phyloP scores from a whole-genome alignment of 2,888 invertebrate genomes.

The Chaitophorus viminalis region DNA sequence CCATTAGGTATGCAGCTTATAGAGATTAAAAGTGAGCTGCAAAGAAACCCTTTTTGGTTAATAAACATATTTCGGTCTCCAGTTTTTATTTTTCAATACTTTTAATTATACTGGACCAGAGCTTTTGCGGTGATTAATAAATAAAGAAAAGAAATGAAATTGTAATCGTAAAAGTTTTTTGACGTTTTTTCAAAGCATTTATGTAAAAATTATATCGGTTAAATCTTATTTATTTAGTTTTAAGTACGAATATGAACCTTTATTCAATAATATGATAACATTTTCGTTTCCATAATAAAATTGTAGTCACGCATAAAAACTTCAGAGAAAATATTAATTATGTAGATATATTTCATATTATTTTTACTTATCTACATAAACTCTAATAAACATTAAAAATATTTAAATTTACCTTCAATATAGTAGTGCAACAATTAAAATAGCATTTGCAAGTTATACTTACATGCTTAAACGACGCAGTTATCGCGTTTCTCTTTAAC shows the following conservation, averaged over 20 bases:
- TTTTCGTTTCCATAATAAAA: neutral
- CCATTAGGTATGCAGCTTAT: slow-evolving; percentile 57
- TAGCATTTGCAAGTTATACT: neutral
- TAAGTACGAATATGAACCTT: slow-evolving; percentile 17
- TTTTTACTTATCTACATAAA: neutral
- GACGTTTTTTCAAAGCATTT: slow-evolving; percentile 2
- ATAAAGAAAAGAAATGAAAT: slow-evolving; percentile 44
- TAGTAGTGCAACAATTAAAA: neutral
- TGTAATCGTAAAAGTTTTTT: slow-evolving; percentile 51
- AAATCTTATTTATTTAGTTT: slow-evolving; percentile 27
- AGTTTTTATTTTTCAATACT: slow-evolving; percentile 45
- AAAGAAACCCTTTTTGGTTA: slow-evolving; percentile 50
- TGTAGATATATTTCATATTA: neutral
- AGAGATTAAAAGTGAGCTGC: slow-evolving; percentile 32
- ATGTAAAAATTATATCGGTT: neutral
- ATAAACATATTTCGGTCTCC: slow-evolving; percentile 53
- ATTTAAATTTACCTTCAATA: neutral
- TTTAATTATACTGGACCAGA: slow-evolving; percentile 40
- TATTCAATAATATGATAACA: neutral
- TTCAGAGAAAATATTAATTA: neutral
- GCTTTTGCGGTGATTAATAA: slow-evolving; percentile 51
- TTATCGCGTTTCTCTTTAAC: slow-evolving; percentile 3
- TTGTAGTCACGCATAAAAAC: neutral
- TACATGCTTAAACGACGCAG: neutral
- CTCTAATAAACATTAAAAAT: neutral